Base-by-base conservation (phyloP, 2,888 invertebrate species). In the Oithona nana region DNA sequence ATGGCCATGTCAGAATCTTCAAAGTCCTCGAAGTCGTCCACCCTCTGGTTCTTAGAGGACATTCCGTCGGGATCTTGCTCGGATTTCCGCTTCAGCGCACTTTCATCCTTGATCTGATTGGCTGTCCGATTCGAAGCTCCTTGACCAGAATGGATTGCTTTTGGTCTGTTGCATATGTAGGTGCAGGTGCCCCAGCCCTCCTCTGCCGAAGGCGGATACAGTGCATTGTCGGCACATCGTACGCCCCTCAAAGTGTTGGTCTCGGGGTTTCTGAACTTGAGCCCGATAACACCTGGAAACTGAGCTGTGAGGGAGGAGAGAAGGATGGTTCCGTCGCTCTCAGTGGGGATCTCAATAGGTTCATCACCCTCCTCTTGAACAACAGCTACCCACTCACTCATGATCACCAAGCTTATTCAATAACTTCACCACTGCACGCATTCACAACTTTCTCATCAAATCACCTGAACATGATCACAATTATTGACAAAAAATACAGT, bases 321-420 rank as follows among this genome's bases (percentile, higher is more conserved):
- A 65, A 94, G 76, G 66, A 97, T 76, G 26, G 90, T 90, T 64
- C 88, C 87, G 76, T 97, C 94, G 69, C 87, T 83, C 76, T 97
- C 95, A 64, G 86, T 84, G n/a, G 95, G 97, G 68, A 97, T 79
- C 76, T 97, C 97, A 68, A 97, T 92, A 20, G 93, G 87, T 73
- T 94, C 94, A 66, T 89, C 87, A 66, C 88, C 88, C 75, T 94
- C 94, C 72, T 94, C 93, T 75, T 95, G 95, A 69, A 89, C 86
- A 66, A 94, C 93, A 31, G 31, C 48, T n/a, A 58, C 58, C 58
- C 58, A 58, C 39, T 31, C 48, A 8, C n/a, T 39, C 58, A 58
- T 58, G 6, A n/a, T n/a, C n/a, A n/a, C n/a, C n/a, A n/a, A n/a
- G n/a, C n/a, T n/a, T n/a, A n/a, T n/a, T 39, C n/a, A n/a, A n/a